Conservation (phyloP, 1,140 invertebrate species). For the Dolichoris vasculosae region DNA sequence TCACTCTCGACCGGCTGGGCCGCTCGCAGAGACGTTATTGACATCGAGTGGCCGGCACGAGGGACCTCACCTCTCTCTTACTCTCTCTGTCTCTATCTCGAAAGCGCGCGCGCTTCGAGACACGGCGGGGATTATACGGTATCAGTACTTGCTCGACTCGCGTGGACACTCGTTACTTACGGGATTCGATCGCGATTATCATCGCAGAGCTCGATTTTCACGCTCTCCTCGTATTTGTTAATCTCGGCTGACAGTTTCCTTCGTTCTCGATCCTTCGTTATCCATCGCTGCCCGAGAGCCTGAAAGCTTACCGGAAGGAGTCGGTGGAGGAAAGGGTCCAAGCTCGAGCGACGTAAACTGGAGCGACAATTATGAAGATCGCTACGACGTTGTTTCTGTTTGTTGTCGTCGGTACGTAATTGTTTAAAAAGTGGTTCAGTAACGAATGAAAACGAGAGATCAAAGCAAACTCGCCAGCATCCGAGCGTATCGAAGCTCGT, state of each 20-base stretch:
- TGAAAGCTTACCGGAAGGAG: constrained; percentile 9
- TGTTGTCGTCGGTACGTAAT: constrained; percentile 68
- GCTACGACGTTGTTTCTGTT: constrained; percentile 67
- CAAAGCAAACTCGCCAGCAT: constrained; percentile 18
- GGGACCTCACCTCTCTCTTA: constrained; percentile 2
- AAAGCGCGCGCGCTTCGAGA: constrained; percentile 12
- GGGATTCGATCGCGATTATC: not conserved
- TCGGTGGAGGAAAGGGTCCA: not conserved
- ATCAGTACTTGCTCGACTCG: constrained; percentile 65
- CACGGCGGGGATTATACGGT: constrained; percentile 58
- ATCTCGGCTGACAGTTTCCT: not conserved
- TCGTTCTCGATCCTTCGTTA: not conserved
- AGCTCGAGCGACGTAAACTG: constrained; percentile 54
- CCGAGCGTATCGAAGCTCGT: not conserved
- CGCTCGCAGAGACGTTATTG: not conserved
- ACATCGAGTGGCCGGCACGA: not conserved
- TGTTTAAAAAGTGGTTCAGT: not conserved
- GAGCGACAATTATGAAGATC: constrained; percentile 67
- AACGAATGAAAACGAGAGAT: not conserved
- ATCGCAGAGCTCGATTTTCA: not conserved
- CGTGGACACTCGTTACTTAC: constrained; percentile 54
- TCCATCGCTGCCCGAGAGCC: not conserved
- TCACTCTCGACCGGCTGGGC: not conserved
- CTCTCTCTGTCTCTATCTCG: constrained; percentile 25
- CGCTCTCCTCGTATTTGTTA: not conserved